Percentiles rank a stretch among this genome's conserved stretches.
phyloP scores from a whole-genome alignment of 2,888 invertebrate genomes.

The Phymatocera aterrima region DNA sequence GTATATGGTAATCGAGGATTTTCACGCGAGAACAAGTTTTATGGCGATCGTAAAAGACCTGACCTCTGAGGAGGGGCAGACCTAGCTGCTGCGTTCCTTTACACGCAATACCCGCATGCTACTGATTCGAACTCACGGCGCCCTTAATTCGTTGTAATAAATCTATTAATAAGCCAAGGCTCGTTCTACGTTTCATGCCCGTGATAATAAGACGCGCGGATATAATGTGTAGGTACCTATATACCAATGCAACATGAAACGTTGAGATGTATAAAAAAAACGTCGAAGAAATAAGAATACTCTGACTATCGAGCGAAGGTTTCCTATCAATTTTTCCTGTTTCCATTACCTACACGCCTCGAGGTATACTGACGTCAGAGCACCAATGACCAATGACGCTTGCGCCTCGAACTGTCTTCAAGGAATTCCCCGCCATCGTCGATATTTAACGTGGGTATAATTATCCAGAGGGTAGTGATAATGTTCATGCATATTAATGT shows the following conservation, averaged over 20 bases:
- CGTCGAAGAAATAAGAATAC: neutral
- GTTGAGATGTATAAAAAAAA: neutral
- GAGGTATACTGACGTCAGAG: conserved; percentile 25
- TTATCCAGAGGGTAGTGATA: too few relatives aligned
- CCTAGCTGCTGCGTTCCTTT: neutral
- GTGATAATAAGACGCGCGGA: neutral
- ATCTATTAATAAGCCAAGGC: conserved; percentile 29
- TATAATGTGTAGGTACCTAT: too few relatives aligned
- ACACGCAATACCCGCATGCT: conserved; percentile 34
- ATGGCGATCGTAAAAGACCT: conserved; percentile 9
- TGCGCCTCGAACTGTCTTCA: neutral
- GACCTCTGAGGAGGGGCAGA: neutral
- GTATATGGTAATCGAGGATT: conserved; percentile 16
- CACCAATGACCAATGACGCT: neutral
- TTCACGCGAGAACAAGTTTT: conserved; percentile 22
- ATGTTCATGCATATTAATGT: too few relatives aligned
- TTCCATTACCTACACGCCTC: neutral
- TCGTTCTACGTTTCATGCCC: conserved; percentile 1
- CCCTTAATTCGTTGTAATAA: conserved; percentile 37
- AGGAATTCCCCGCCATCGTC: too few relatives aligned
- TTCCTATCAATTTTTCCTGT: neutral
- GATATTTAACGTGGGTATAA: too few relatives aligned
- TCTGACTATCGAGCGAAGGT: neutral
- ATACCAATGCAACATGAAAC: neutral
- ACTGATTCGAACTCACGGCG: neutral